Percentiles rank a stretch among this genome's conserved stretches.
Conservation (phyloP, 2,113 vertebrate genomes). For the Emydocephalus ijimae region DNA sequence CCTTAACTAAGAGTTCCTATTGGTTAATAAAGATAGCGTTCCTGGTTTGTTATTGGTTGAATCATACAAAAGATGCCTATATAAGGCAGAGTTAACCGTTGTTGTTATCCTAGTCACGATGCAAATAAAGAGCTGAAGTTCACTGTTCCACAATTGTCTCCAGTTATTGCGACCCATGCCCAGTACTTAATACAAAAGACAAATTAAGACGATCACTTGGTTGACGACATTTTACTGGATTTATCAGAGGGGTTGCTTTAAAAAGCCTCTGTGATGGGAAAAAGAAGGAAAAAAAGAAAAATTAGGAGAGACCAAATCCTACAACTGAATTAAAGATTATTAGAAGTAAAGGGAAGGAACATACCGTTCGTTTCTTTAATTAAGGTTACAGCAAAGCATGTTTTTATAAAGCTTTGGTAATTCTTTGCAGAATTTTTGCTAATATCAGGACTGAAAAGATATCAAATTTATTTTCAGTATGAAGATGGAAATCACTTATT, state of each 20-base stretch:
- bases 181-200: too few species aligned
- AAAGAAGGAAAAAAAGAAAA: neutral
- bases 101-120: too few species aligned
- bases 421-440: neutral
- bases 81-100: too few species aligned
- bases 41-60: too few species aligned
- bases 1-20: too few species aligned
- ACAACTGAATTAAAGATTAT: neutral
- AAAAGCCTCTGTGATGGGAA: neutral
- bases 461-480: neutral
- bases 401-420: neutral
- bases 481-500: neutral
- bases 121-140: too few species aligned
- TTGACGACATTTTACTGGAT: neutral
- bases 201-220: neutral
- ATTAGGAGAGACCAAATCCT: neutral
- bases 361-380: neutral
- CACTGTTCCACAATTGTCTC: too few species aligned
- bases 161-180: too few species aligned
- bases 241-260: neutral
- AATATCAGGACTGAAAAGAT: neutral
- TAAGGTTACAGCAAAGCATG: neutral
- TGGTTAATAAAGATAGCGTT: too few species aligned
- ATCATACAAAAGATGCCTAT: too few species aligned
- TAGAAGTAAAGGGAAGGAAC: neutral